Percentiles rank a stretch among this genome's conserved stretches.
These are phyloP conservation scores for Drosophila ustulata DNA, from an alignment of 2,888 invertebrate genomes.

Conservation along the genomic window DNA sequence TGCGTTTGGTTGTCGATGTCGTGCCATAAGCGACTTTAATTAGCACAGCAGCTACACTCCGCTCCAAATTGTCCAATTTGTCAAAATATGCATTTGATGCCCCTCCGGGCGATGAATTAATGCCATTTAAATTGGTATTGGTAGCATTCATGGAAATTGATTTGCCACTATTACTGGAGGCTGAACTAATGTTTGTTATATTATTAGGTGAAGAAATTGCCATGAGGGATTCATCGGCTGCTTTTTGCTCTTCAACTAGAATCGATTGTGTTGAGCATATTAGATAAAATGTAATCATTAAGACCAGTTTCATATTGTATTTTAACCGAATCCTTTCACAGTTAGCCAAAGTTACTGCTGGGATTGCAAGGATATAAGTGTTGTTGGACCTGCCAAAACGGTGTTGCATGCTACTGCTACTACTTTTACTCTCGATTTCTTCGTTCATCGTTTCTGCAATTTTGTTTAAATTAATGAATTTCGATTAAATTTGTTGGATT, in stretches of 20 bases:
- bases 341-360: neutral
- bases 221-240: conserved; percentile 19
- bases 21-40: conserved; percentile 90
- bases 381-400: neutral
- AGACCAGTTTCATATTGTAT: conserved; percentile 34
- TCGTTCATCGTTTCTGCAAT: conserved; percentile 1
- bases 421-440: neutral
- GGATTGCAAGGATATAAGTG: neutral
- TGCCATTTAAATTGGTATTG: conserved; percentile 32
- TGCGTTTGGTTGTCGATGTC: conserved; percentile 88
- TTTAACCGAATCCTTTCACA: neutral
- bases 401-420: neutral
- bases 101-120: conserved; percentile 36
- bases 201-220: conserved; percentile 17
- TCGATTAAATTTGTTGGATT: conserved; percentile 18
- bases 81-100: conserved; percentile 85
- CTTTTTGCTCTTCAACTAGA: conserved; percentile 65
- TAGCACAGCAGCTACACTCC: conserved; percentile 89
- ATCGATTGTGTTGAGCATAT: conserved; percentile 54
- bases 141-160: conserved; percentile 50
- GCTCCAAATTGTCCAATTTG: conserved; percentile 87
- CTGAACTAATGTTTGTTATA: conserved; percentile 14
- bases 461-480: conserved; percentile 37
- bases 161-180: conserved; percentile 21
- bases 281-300: conserved; percentile 44